These are phyloP conservation scores for Mythimna loreyi DNA, from an alignment of 2,888 invertebrate species.

Conservation along the genomic window DNA sequence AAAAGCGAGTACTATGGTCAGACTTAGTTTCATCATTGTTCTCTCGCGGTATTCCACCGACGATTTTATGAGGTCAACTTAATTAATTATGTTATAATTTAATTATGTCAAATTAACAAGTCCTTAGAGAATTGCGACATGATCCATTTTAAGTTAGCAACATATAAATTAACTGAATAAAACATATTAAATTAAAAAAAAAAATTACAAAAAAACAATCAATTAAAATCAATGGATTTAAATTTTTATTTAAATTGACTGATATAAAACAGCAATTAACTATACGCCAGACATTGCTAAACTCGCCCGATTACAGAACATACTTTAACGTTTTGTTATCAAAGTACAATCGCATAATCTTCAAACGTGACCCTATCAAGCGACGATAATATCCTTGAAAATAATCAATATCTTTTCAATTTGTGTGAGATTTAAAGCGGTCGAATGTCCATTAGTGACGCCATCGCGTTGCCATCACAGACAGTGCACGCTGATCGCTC, in stretches of 20 bases:
- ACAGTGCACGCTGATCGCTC: background rate
- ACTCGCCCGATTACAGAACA: constrained; percentile 17
- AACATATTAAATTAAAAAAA: too few relatives aligned
- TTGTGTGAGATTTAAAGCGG: constrained; percentile 13
- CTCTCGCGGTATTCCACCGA: too few relatives aligned
- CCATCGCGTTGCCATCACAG: constrained; percentile 6
- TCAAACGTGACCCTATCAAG: constrained; percentile 11
- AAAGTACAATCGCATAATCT: constrained; percentile 21
- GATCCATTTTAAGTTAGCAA: background rate
- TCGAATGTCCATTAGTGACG: constrained; percentile 16
- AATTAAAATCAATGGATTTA: too few relatives aligned
- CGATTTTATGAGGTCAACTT: background rate
- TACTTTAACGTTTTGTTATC: constrained; percentile 32
- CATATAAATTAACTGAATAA: too few relatives aligned
- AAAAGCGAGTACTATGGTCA: too few relatives aligned
- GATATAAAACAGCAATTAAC: constrained; percentile 5
- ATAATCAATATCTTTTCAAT: constrained; percentile 15
- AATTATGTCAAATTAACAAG: too few relatives aligned
- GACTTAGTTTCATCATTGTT: too few relatives aligned
- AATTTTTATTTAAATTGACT: too few relatives aligned
- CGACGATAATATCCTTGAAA: constrained; percentile 19
- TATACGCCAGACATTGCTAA: background rate
- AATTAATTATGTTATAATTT: too few relatives aligned
- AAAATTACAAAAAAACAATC: too few relatives aligned
- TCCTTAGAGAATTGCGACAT: background rate